A percentile compares a stretch with the other conserved stretches of the same genome.
Evolutionary conservation across 2,888 invertebrate genomes (phyloP).

Genomic region (Ophion slaviceki): DNA sequence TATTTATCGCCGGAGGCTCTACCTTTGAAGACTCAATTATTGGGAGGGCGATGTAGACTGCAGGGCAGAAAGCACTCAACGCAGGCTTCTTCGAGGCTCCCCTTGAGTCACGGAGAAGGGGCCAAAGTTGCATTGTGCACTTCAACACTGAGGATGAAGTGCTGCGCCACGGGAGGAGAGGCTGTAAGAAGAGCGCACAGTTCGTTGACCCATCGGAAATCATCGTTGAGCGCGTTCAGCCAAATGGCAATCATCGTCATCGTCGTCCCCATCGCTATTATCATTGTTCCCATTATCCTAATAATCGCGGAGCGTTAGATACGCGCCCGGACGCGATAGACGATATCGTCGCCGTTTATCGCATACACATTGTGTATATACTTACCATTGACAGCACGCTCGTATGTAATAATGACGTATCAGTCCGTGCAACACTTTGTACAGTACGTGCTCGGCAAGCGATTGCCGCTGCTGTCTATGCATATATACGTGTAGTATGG

Average conservation of each 20-base stretch:
- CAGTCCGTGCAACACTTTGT: conserved; percentile 50
- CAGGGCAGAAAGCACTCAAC: not conserved
- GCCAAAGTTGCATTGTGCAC: too few species aligned
- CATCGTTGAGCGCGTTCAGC: conserved; percentile 29
- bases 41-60: not conserved
- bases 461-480: conserved; percentile 3
- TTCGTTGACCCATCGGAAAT: conserved; percentile 41
- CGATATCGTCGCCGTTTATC: conserved; percentile 51
- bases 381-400: not conserved
- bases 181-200: conserved; percentile 6
- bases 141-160: not conserved
- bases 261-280: conserved; percentile 28
- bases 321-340: conserved; percentile 52
- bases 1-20: not conserved
- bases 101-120: not conserved
- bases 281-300: conserved; percentile 28
- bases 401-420: conserved; percentile 44
- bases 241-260: conserved; percentile 44
- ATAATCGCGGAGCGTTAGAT: conserved; percentile 45
- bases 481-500: not conserved
- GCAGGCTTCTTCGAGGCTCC: not conserved
- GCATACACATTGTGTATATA: conserved; percentile 6
- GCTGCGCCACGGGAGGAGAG: not conserved
- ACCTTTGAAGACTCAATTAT: not conserved
- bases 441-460: conserved; percentile 9